Percentiles rank a stretch among this genome's conserved stretches.
These are phyloP conservation scores for Homalodisca vitripennis DNA, from an alignment of 1,140 invertebrate species.

Conservation along the genomic window DNA sequence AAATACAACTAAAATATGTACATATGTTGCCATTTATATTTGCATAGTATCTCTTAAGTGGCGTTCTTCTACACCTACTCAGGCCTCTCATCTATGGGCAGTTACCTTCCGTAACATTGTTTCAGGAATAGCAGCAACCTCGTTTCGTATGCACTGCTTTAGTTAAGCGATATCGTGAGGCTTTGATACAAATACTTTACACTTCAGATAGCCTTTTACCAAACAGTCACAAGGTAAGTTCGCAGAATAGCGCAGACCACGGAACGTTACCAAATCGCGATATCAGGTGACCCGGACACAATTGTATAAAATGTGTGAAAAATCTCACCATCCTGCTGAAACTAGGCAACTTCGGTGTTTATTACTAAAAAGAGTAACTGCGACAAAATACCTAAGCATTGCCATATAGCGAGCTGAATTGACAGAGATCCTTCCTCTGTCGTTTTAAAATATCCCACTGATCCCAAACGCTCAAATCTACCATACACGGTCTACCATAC, in stretches of 20 bases:
- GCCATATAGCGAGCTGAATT: not conserved
- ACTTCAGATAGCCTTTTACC: not conserved
- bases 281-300: not conserved
- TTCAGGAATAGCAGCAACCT: constrained; percentile 4
- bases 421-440: not conserved
- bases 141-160: not conserved
- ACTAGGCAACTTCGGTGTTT: not conserved
- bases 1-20: too few species aligned
- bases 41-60: not conserved
- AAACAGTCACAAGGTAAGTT: constrained; percentile 13
- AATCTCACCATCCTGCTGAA: not conserved
- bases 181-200: constrained; percentile 11
- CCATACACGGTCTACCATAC: not conserved
- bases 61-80: not conserved
- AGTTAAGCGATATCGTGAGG: not conserved
- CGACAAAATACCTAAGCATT: constrained; percentile 7
- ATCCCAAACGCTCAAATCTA: not conserved
- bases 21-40: too few species aligned
- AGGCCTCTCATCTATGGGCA: not conserved
- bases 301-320: not conserved
- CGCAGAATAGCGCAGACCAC: not conserved
- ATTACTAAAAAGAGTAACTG: constrained; percentile 2
- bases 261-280: constrained; percentile 11
- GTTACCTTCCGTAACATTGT: constrained; percentile 1
- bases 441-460: not conserved